phyloP scores from a whole-genome alignment of 2,113 vertebrate species.

The Phalacrocorax carbo region DNA sequence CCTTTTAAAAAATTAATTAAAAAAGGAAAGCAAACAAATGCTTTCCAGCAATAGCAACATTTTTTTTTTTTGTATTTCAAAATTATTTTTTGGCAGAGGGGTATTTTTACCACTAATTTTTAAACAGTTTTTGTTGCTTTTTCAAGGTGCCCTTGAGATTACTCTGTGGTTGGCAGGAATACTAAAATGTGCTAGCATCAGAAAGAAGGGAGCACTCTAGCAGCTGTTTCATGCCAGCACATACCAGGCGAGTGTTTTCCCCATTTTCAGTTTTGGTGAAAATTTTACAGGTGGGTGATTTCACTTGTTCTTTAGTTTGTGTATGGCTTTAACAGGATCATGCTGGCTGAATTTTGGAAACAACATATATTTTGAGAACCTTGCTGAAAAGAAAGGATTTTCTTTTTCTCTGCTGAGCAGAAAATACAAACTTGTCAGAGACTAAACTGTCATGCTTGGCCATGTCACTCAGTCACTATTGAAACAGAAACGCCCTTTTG shows the following conservation, averaged over 20 bases:
- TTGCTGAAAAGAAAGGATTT: not conserved
- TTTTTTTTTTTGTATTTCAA: not conserved
- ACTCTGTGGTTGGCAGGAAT: not conserved
- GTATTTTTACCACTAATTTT: not conserved
- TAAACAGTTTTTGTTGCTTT: not conserved
- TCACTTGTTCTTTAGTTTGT: not conserved
- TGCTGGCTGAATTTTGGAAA: not conserved
- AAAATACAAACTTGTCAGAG: not conserved
- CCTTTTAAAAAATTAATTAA: not conserved
- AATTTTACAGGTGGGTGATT: not conserved
- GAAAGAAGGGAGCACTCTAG: not conserved
- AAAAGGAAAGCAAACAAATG: not conserved
- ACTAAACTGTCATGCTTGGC: not conserved
- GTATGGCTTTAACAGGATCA: not conserved
- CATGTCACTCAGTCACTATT: not conserved
- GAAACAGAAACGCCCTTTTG: conserved; percentile 22
- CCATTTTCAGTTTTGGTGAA: not conserved
- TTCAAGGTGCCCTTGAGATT: conserved; percentile 1
- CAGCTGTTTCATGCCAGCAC: not conserved
- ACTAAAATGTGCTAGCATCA: not conserved
- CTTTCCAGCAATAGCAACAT: not conserved
- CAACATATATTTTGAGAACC: conserved; percentile 24
- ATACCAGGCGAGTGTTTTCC: not conserved
- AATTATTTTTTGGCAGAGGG: not conserved
- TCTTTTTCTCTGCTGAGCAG: conserved; percentile 13